Evolutionary conservation across 2,888 invertebrate genomes (phyloP), one percentile per base, ranked within the genome.

Genomic region (Actias luna): DNA sequence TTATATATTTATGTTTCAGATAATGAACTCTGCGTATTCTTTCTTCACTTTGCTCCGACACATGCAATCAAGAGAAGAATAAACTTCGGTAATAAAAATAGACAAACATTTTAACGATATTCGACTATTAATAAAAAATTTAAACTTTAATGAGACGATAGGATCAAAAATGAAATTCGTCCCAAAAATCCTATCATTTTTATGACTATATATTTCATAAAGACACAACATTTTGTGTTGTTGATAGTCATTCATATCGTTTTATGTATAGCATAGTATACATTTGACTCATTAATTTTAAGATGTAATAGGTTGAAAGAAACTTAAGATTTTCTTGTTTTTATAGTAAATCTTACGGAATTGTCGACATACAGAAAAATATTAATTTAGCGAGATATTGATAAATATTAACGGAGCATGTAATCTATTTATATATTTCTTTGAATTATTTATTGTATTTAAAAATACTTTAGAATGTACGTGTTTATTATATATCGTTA

Each of bases 11-110:
- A 61, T 57, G 67, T 69, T 88, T 64, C 85, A 88, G 89, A 85
- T 89, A 61, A 87, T 89, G 73, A 88, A 88, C 66, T 79, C 88
- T 2, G 80, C 88, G 1, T 88, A 88, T 67, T 89, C 89, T 1
- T 85, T 87, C 65, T 88, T 84, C 64, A 85, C 87, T 60, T 67
- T 89, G 42, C 73, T 89, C 12, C 79, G 84, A n/a, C 71, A 88
- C 60, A 81, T 89, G 80, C 84, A 88, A 65, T 65, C 77, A 25
- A 78, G 76, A 50, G 75, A 82, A 67, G 52, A 35, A 46, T 59
- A 8, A 31, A 42, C 58, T 25, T 29, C 16, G 42, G 22, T 12
- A 25, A 2, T 50, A 4, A 22, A 2, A 12, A 12, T 50, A 4
- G 5, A 12, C 22, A 50, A 50, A 50, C 25, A 50, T 22, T 46